Percentiles rank a stretch among this genome's conserved stretches.
phyloP scores from a whole-genome alignment of 1,140 invertebrate species.

The Apis mellifera region Amel_HAv3.1 CM009936.2:15635501-15636000 shows the following conservation, averaged over 20 bases:
- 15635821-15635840: no score
- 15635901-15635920: background rate
- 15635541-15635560: conserved; percentile 86
- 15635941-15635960: conserved; percentile 85
- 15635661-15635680: background rate
- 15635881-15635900: background rate
- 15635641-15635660: background rate
- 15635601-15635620: conserved; percentile 83
- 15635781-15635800: conserved; percentile 21
- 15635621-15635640: conserved; percentile 80
- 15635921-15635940: conserved; percentile 46
- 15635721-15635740: background rate
- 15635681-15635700: background rate
- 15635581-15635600: conserved; percentile 88
- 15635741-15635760: background rate
- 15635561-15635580: conserved; percentile 86
- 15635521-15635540: conserved; percentile 85
- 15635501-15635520: conserved; percentile 83
- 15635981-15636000: conserved; percentile 88
- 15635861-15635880: background rate
- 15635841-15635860: no score
- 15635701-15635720: background rate
- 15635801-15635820: background rate
- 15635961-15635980: conserved; percentile 89
- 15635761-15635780: conserved; percentile 3